Percentiles rank a stretch among this genome's conserved stretches.
These are phyloP conservation scores for Diadromus collaris DNA, from an alignment of 2,888 invertebrate species.

Conservation along the genomic window DNA sequence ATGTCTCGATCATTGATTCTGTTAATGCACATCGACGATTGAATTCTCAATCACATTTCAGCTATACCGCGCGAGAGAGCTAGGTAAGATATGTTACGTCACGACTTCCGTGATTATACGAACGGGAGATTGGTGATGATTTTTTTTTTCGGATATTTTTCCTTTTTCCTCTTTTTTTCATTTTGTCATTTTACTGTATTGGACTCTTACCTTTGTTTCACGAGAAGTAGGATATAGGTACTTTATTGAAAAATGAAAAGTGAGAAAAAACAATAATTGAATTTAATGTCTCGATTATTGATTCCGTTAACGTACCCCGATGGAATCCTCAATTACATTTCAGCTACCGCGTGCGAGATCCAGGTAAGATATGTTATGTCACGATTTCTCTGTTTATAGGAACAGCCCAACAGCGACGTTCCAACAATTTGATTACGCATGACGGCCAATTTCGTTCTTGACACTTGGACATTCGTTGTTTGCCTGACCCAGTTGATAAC, in stretches of 20 bases:
- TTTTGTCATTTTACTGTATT: too few relatives aligned
- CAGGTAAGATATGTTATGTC: constrained; percentile 26
- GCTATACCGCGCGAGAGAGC: background rate
- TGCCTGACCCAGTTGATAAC: constrained; percentile 37
- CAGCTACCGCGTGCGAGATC: background rate
- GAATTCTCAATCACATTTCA: constrained; percentile 23
- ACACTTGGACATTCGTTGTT: constrained; percentile 22
- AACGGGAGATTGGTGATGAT: too few relatives aligned
- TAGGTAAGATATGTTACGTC: constrained; percentile 27
- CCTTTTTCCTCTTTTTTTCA: too few relatives aligned
- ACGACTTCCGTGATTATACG: constrained; percentile 10
- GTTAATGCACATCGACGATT: constrained; percentile 13
- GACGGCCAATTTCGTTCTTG: constrained; percentile 20
- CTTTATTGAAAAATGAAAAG: constrained; percentile 56
- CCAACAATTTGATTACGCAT: background rate
- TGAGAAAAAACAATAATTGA: constrained; percentile 69
- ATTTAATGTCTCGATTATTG: constrained; percentile 60
- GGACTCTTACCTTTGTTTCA: too few relatives aligned
- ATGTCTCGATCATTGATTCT: constrained; percentile 38
- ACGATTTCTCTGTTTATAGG: constrained; percentile 9
- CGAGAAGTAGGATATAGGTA: too few relatives aligned
- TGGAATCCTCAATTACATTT: constrained; percentile 32
- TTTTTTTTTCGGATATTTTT: too few relatives aligned
- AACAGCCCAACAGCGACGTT: background rate
- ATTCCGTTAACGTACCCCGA: background rate